A percentile compares a stretch with the other conserved stretches of the same genome.
Evolutionary conservation across 2,888 invertebrate species (phyloP).

Genomic region (Macropis europaea): DNA sequence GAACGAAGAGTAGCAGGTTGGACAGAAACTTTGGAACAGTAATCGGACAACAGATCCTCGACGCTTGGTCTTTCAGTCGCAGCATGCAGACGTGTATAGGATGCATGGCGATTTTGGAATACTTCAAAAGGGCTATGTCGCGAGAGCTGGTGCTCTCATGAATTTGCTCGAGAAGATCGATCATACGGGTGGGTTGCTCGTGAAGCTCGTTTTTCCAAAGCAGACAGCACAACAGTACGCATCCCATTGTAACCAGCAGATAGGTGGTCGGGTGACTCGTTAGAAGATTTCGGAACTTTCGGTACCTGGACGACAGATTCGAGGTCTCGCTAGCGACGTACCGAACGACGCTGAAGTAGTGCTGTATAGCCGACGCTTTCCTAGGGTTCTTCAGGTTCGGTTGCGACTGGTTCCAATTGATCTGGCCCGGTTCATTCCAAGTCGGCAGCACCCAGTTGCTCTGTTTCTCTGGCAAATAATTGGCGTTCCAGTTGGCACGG

Average conservation of each 20-base stretch:
- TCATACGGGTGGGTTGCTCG: background rate
- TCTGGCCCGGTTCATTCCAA: slow-evolving; percentile 73
- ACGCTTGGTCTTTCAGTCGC: background rate
- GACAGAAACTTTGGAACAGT: background rate
- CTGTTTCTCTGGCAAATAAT: slow-evolving; percentile 76
- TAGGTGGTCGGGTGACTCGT: slow-evolving; percentile 20
- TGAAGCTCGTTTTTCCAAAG: background rate
- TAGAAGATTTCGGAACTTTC: slow-evolving; percentile 47
- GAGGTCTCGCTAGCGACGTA: slow-evolving; percentile 87
- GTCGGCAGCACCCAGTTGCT: slow-evolving; percentile 73
- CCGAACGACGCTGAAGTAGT: slow-evolving; percentile 89
- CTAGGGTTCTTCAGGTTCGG: slow-evolving; percentile 75
- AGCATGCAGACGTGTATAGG: background rate
- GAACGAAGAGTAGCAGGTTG: background rate
- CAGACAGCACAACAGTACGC: slow-evolving; percentile 6
- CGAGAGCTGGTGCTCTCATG: too few species aligned
- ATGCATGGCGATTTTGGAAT: background rate
- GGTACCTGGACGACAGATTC: slow-evolving; percentile 75
- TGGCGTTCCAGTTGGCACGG: slow-evolving; percentile 80
- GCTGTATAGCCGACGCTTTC: slow-evolving; percentile 84
- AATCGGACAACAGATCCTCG: background rate
- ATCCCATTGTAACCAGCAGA: slow-evolving; percentile 15
- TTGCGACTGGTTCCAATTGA: slow-evolving; percentile 70
- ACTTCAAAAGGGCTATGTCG: background rate
- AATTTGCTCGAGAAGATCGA: background rate